phyloP scores from a whole-genome alignment of 2,113 vertebrate genomes.

The Pterophyllum scalare region DNA sequence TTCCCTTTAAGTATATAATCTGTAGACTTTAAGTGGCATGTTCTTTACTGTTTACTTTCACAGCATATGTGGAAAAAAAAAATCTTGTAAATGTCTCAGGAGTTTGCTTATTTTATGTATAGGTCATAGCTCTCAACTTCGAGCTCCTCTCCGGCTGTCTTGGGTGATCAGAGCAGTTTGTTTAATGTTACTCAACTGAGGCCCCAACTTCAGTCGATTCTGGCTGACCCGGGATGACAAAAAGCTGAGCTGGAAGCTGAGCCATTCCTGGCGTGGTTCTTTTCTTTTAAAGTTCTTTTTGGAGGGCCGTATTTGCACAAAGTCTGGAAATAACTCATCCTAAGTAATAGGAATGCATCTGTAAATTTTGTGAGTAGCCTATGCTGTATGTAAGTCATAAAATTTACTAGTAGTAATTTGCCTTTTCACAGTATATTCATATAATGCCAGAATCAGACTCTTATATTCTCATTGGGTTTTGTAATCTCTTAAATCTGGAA shows the following conservation, averaged over 20 bases:
- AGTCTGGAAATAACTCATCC: too few species aligned
- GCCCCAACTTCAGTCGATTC: slow-evolving; percentile 50
- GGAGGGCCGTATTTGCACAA: not conserved
- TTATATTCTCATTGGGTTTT: not conserved
- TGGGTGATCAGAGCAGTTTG: slow-evolving; percentile 48
- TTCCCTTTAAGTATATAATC: not conserved
- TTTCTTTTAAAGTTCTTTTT: not conserved
- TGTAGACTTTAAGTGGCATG: not conserved
- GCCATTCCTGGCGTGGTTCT: rapidly evolving
- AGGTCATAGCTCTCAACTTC: slow-evolving; percentile 7
- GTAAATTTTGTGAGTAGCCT: not conserved
- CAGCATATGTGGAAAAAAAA: not conserved
- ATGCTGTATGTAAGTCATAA: not conserved
- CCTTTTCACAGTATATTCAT: not conserved
- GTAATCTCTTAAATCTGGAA: slow-evolving; percentile 18
- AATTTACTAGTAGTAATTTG: not conserved
- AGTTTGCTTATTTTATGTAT: not conserved
- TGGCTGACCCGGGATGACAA: slow-evolving; percentile 29
- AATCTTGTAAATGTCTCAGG: not conserved
- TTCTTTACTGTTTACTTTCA: not conserved
- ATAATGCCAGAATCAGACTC: not conserved
- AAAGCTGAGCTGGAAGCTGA: not conserved
- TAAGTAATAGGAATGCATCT: not conserved
- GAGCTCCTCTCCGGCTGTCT: slow-evolving; percentile 40
- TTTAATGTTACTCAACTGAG: slow-evolving; percentile 68